phyloP scores from a whole-genome alignment of 2,797 vertebrate genomes.

The Atherinosoma microstoma region DNA sequence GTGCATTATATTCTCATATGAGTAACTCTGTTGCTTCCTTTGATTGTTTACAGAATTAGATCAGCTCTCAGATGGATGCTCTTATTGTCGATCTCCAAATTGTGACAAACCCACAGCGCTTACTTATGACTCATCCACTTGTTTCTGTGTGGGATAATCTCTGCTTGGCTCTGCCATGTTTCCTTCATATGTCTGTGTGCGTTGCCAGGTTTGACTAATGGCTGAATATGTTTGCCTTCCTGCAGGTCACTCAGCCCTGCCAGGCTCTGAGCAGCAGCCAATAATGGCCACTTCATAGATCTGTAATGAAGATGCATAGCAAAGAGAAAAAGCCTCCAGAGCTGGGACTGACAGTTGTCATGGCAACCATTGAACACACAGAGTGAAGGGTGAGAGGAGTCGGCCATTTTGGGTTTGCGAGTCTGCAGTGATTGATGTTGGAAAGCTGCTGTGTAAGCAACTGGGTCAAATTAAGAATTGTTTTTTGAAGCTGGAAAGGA shows the following conservation, averaged over 20 bases:
- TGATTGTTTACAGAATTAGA: constrained; percentile 40
- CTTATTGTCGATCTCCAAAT: constrained; percentile 20
- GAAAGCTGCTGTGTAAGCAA: constrained; percentile 12
- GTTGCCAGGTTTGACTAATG: constrained; percentile 65
- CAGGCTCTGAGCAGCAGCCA: constrained; percentile 34
- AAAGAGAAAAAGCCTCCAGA: constrained; percentile 36
- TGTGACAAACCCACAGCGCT: constrained; percentile 29
- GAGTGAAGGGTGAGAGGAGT: constrained; percentile 24
- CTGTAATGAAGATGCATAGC: constrained; percentile 48
- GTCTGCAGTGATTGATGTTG: constrained; percentile 27
- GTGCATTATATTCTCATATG: constrained; percentile 1
- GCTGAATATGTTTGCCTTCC: constrained; percentile 59
- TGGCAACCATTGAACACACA: constrained; percentile 59
- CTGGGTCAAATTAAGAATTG: neutral
- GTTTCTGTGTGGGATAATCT: constrained; percentile 38
- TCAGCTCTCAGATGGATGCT: constrained; percentile 6
- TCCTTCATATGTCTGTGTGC: constrained; percentile 38
- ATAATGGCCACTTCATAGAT: constrained; percentile 34
- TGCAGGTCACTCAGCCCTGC: constrained; percentile 48
- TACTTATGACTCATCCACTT: constrained; percentile 63
- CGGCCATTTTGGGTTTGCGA: constrained; percentile 65
- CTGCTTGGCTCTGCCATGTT: constrained; percentile 42
- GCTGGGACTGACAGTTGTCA: constrained; percentile 45
- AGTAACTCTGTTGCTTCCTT: constrained; percentile 40
- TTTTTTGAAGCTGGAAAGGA: neutral